Evolutionary conservation across 2,888 invertebrate genomes (phyloP), one percentile per base, ranked within the genome.

Genomic region (Xanthia togata): DNA sequence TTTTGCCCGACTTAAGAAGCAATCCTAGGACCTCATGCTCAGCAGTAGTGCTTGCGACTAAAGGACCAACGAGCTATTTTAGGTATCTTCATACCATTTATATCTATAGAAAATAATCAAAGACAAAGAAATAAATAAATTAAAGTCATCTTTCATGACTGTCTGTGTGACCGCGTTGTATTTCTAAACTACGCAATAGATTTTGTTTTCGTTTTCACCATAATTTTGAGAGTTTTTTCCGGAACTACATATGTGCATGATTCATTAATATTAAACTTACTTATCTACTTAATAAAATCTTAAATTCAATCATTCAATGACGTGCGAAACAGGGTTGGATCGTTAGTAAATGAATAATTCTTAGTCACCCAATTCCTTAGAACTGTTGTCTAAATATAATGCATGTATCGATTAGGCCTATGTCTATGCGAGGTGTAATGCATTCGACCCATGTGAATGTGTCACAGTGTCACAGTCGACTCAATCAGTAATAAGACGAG

Each of bases 361-460:
- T 41, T 14, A 8, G 20, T 59, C 31, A 26, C 47, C n/a, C 26
- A 17, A 23, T 53, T 77, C 12, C 53, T 23, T 31, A 47, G 69
- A 78, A 78, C n/a, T 23, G 62, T 63, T 69, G 69, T 78, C 70
- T 83, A 83, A 83, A 79, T 69, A 78, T 78, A 69, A 69, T 38
- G 38, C 68, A 38, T 4, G 14, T 60, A 83, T 79, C 83, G 79
- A 79, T 78, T n/a, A 35, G 20, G 9, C 20, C 3, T n/a, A 3
- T 57, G 59, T 64, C 23, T 47, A 5, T 14, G 11, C 23, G 17
- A 60, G 14, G 20, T 53, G 17, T 14, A n/a, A 57, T 0, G 23
- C 2, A 17, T 9, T 5, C 20, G 20, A n/a, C 4, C 6, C 31
- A 57, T 63, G 57, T 8, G 12, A 17, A 4, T 41, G 12, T 63